These are phyloP conservation scores for Venusia cambrica DNA, from an alignment of 2,888 invertebrate species.

Conservation along the genomic window DNA sequence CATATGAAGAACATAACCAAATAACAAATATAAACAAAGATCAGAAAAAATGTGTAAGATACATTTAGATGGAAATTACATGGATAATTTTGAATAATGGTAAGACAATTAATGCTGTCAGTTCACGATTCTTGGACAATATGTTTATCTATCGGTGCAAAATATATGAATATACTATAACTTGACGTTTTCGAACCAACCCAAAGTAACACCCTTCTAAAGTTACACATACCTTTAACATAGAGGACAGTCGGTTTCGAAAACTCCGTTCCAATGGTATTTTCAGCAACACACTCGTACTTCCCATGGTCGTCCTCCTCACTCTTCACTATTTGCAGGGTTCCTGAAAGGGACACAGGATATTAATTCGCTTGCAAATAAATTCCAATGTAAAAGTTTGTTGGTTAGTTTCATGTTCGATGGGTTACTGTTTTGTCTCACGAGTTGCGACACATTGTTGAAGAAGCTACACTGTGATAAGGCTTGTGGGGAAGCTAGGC, in stretches of 20 bases:
- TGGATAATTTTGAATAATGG: too few species aligned
- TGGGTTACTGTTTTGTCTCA: constrained; percentile 4
- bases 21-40: too few species aligned
- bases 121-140: too few species aligned
- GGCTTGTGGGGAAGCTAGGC: too few species aligned
- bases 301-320: constrained; percentile 96
- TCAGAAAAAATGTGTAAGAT: too few species aligned
- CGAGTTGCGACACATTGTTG: constrained; percentile 5
- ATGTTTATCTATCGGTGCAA: too few species aligned
- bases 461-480: not conserved
- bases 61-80: too few species aligned
- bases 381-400: constrained; percentile 8
- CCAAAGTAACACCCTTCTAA: too few species aligned
- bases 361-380: constrained; percentile 13
- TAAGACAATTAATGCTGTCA: too few species aligned
- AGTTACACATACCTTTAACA: constrained; percentile 88
- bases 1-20: too few species aligned
- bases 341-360: constrained; percentile 80
- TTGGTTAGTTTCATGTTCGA: constrained; percentile 8
- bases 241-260: constrained; percentile 94
- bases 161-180: too few species aligned
- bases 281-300: constrained; percentile 98
- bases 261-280: constrained; percentile 95
- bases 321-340: constrained; percentile 93
- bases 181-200: too few species aligned